Evolutionary conservation across 2,888 invertebrate genomes (phyloP).

Genomic region (Bimastos eiseni): DNA sequence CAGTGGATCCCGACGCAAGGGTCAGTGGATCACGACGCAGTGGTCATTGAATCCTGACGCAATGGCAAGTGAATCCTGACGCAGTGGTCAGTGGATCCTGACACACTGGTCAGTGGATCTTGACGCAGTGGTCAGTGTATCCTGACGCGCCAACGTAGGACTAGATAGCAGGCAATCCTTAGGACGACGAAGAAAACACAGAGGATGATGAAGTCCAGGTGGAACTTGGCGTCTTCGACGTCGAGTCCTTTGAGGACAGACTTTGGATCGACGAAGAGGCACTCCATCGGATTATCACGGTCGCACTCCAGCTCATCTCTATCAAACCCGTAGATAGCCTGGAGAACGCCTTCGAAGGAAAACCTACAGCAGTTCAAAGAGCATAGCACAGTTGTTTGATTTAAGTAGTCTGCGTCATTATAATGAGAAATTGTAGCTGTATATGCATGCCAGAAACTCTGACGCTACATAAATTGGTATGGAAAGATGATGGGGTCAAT

Average conservation of each 20-base stretch:
- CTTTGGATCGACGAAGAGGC: conserved; percentile 55
- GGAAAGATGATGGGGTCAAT: too few species aligned
- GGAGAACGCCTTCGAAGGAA: conserved; percentile 85
- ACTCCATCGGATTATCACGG: conserved; percentile 62
- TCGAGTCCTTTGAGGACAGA: conserved; percentile 82
- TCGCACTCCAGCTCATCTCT: conserved; percentile 80
- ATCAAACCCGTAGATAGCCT: conserved; percentile 79
- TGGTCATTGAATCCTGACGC: too few species aligned
- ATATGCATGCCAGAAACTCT: too few species aligned
- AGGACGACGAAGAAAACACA: conserved; percentile 80
- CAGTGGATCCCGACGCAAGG: too few species aligned
- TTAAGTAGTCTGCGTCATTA: too few species aligned
- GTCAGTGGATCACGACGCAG: too few species aligned
- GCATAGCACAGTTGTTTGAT: too few species aligned
- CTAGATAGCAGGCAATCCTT: conserved; percentile 62
- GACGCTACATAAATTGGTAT: too few species aligned
- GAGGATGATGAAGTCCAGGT: conserved; percentile 82
- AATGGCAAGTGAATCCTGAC: too few species aligned
- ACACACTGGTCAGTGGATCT: neutral
- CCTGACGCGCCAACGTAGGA: conserved; percentile 60
- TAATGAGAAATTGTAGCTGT: too few species aligned
- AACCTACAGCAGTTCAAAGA: conserved; percentile 66
- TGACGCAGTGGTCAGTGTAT: conserved; percentile 27
- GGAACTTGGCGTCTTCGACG: conserved; percentile 74
- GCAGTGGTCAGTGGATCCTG: too few species aligned